Percentiles rank a stretch among this genome's conserved stretches.
These are phyloP conservation scores for Geotria australis DNA, from an alignment of 2,797 vertebrate genomes.

Conservation along the genomic window DNA sequence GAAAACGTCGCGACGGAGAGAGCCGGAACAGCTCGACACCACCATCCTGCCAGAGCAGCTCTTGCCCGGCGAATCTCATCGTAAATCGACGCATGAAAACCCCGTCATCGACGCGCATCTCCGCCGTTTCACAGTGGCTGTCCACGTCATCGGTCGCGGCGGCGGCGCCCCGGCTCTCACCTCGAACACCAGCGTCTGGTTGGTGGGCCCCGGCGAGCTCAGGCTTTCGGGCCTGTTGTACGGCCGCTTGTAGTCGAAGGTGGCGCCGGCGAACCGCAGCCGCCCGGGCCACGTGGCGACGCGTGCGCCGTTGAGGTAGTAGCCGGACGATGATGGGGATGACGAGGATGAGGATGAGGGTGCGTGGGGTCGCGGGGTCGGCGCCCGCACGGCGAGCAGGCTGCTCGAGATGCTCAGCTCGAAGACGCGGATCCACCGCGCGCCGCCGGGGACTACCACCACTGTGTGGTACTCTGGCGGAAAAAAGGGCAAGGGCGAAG, in stretches of 20 bases:
- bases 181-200: constrained; percentile 85
- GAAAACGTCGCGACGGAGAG: no score
- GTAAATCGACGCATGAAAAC: no score
- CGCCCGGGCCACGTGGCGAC: constrained; percentile 80
- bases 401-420: constrained; percentile 50
- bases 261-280: constrained; percentile 47
- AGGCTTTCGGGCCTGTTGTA: constrained; percentile 49
- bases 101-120: no score
- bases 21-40: no score
- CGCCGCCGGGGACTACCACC: constrained; percentile 45
- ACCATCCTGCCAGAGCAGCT: no score
- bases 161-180: constrained; percentile 20
- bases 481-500: background rate
- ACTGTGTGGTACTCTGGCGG: constrained; percentile 48
- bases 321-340: no score
- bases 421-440: constrained; percentile 33
- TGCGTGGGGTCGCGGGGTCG: constrained; percentile 23
- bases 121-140: no score
- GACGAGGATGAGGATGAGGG: no score
- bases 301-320: constrained; percentile 56
- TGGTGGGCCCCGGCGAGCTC: constrained; percentile 47
- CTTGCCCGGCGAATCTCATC: no score
- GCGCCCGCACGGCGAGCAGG: constrained; percentile 48
- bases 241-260: constrained; percentile 56
- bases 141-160: no score